Base-by-base conservation (phyloP, 2,888 invertebrate genomes). In the Panopea generosa region DNA sequence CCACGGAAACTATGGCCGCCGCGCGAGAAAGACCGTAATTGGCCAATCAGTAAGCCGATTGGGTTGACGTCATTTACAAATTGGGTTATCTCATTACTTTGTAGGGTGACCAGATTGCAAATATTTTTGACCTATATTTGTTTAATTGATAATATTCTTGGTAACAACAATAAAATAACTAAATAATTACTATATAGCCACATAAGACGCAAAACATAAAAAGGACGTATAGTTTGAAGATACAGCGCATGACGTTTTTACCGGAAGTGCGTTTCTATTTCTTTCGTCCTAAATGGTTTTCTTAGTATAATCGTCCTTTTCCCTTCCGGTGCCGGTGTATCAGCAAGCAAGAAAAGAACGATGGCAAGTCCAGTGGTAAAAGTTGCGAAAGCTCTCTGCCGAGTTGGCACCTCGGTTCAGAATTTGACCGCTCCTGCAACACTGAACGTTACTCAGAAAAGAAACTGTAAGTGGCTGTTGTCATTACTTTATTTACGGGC, bases 341-440 rank as follows among this genome's bases (percentile, higher is more conserved):
- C 52, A 66, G 47, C 49, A 72, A 76, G 80, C 75, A 80, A 72
- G 77, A 59, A 67, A 61, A 73, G 49, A 70, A 87, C 72, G 45
- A 90, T 90, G 90, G 89, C 90, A 74, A 87, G 87, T 82, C 81
- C 87, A 50, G 85, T 89, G 9, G 78, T 80, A 20, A 85, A 86
- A 63, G 77, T 87, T 62, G 84, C 87, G 11, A 86, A 86, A 78
- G 74, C 86, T 82, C 65, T 90, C 57, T 80, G 85, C 68, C 87
- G 87, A 40, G 72, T 87, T 38, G 84, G 87, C 60, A 71, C 74
- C 61, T 81, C 78, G 59, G 67, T 87, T 43, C 88, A 87, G 33
- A 88, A 86, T 69, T 82, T 86, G 29, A 76, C 78, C n/a, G 87
- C 88, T 40, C 90, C 89, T 45, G 85, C 81, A n/a, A 66, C 84